Evolutionary conservation across 2,797 vertebrate genomes (phyloP).

Genomic region (Sparus aurata): DNA sequence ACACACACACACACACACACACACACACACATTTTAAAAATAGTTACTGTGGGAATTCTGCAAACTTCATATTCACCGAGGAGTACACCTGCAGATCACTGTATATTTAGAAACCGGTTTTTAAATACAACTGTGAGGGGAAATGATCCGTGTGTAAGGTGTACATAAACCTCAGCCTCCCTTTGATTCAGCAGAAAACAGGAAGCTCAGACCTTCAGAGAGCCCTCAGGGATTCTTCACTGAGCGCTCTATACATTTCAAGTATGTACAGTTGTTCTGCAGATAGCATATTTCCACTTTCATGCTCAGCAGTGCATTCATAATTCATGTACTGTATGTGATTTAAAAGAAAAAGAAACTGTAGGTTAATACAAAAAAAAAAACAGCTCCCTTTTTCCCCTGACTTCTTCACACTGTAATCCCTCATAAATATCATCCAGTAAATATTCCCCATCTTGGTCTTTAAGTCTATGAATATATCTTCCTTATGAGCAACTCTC

Average conservation of each 20-base stretch:
- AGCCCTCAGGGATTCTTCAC: slow-evolving; percentile 35
- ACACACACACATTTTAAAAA: slow-evolving; percentile 15
- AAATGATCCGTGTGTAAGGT: slow-evolving; percentile 40
- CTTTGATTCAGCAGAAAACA: slow-evolving; percentile 51
- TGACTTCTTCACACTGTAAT: slow-evolving; percentile 3
- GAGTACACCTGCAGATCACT: slow-evolving; percentile 41
- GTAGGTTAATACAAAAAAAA: slow-evolving; percentile 33
- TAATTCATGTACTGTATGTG: slow-evolving; percentile 46
- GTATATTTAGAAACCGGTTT: slow-evolving; percentile 40
- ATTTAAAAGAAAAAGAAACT: slow-evolving; percentile 3
- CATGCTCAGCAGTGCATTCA: slow-evolving; percentile 31
- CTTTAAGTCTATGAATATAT: slow-evolving; percentile 27
- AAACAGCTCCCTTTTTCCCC: slow-evolving; percentile 7
- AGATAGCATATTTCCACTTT: slow-evolving; percentile 40
- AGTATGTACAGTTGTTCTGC: slow-evolving; percentile 42
- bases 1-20: background rate
- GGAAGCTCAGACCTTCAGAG: slow-evolving; percentile 47
- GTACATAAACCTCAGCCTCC: slow-evolving; percentile 41
- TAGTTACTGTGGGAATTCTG: slow-evolving; percentile 22
- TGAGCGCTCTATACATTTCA: slow-evolving; percentile 44
- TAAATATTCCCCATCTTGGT: slow-evolving; percentile 22
- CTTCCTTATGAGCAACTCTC: slow-evolving; percentile 9
- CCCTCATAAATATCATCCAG: slow-evolving; percentile 23
- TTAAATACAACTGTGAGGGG: slow-evolving; percentile 45
- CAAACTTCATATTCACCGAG: slow-evolving; percentile 31